Evolutionary conservation across 2,888 invertebrate species (phyloP).

Genomic region (Lagria hirta): DNA sequence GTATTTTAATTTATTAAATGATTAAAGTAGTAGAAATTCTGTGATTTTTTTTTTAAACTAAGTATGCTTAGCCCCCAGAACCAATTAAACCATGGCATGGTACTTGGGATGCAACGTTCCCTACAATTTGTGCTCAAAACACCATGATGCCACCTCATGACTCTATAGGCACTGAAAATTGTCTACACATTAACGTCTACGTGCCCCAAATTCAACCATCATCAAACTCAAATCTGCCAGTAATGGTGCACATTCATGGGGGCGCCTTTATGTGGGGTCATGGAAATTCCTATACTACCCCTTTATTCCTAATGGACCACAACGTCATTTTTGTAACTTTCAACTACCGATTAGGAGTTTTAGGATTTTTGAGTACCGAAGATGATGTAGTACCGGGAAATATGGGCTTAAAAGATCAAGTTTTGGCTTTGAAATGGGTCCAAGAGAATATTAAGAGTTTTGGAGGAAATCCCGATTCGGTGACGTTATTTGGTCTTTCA

Average conservation of each 20-base stretch:
- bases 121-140: no score
- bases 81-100: no score
- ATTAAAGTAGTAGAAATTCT: no score
- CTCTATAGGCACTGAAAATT: conserved; percentile 65
- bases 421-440: conserved; percentile 69
- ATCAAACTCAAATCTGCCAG: conserved; percentile 58
- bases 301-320: conserved; percentile 63
- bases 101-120: no score
- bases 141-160: conserved; percentile 21
- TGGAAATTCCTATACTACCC: conserved; percentile 57
- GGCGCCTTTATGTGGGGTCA: conserved; percentile 70
- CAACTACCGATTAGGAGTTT: conserved; percentile 71
- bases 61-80: no score
- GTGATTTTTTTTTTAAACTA: no score
- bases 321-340: conserved; percentile 68
- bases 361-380: conserved; percentile 75
- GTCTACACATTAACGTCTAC: conserved; percentile 66
- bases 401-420: conserved; percentile 74
- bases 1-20: no score
- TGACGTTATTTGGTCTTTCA: conserved; percentile 70
- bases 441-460: conserved; percentile 68
- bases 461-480: conserved; percentile 69
- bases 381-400: conserved; percentile 70
- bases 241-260: conserved; percentile 68
- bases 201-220: conserved; percentile 55